Percentiles rank a stretch among this genome's conserved stretches.
Evolutionary conservation across 2,797 vertebrate species (phyloP).

Genomic region (Sparidentex hasta): DNA sequence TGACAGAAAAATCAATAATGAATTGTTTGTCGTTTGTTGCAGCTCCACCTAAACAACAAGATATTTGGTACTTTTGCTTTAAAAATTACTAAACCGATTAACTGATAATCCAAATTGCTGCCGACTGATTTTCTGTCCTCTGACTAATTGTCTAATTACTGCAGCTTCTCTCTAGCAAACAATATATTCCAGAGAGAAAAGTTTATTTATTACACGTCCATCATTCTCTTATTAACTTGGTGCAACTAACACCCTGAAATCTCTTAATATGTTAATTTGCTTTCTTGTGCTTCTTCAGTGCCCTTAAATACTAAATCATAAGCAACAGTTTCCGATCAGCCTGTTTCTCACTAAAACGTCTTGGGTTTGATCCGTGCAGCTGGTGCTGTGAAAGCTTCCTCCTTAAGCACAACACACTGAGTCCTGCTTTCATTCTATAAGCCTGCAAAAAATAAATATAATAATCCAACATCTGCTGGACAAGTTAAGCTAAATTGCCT

Average conservation of each 20-base stretch:
- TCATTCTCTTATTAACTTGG: not conserved
- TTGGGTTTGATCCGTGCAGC: slow-evolving; percentile 10
- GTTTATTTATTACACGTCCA: not conserved
- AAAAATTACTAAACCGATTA: not conserved
- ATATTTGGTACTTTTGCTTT: not conserved
- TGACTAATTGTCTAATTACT: not conserved
- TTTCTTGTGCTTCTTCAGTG: not conserved
- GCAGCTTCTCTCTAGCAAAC: not conserved
- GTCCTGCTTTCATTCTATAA: slow-evolving; percentile 30
- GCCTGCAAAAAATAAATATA: slow-evolving; percentile 30
- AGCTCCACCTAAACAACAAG: not conserved
- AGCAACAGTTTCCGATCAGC: slow-evolving; percentile 6
- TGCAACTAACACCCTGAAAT: not conserved
- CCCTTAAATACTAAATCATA: slow-evolving; percentile 20
- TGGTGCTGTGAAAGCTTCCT: not conserved
- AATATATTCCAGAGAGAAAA: not conserved
- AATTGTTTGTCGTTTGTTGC: too few species aligned
- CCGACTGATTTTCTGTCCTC: not conserved
- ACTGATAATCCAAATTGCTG: not conserved
- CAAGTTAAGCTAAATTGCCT: slow-evolving; percentile 60
- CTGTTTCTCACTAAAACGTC: slow-evolving; percentile 21
- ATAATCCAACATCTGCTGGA: slow-evolving; percentile 58
- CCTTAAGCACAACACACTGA: slow-evolving; percentile 22
- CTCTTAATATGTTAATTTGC: slow-evolving; percentile 13
- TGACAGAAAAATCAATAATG: too few species aligned